These are phyloP conservation scores for Calycopis cecrops DNA, from an alignment of 1,140 invertebrate species.

Conservation along the genomic window DNA sequence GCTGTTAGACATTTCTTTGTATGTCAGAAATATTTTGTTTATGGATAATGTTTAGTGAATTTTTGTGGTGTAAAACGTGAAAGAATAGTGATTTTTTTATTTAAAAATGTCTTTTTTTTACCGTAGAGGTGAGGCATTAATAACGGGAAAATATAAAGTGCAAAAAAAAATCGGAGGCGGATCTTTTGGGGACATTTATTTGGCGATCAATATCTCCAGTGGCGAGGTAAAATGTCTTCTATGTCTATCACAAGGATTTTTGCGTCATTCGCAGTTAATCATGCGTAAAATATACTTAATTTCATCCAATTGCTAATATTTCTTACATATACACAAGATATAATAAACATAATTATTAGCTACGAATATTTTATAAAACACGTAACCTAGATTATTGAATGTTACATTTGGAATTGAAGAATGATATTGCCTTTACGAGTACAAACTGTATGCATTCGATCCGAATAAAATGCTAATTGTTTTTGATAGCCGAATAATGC, in stretches of 20 bases:
- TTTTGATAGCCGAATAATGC: no score
- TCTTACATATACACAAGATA: no score
- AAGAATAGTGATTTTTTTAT: conserved; percentile 2
- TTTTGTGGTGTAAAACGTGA: conserved; percentile 3
- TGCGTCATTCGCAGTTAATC: neutral
- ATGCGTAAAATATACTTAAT: neutral
- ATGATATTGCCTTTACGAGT: no score
- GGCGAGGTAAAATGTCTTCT: conserved; percentile 83
- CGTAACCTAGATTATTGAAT: no score
- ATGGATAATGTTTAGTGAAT: neutral
- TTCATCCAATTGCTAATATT: neutral
- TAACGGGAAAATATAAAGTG: conserved; percentile 94
- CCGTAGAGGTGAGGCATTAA: conserved; percentile 41
- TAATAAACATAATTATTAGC: no score
- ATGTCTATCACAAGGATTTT: neutral
- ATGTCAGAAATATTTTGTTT: neutral
- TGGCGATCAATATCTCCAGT: conserved; percentile 96
- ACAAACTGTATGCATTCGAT: no score
- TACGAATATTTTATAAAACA: no score
- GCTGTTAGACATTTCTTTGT: neutral
- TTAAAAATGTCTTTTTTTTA: neutral
- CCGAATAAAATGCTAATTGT: no score
- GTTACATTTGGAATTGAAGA: no score
- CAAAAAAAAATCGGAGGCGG: conserved; percentile 97
- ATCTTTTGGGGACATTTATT: conserved; percentile 99